Evolutionary conservation across 2,888 invertebrate species (phyloP).

Genomic region (Bruchidius siliquastri): DNA sequence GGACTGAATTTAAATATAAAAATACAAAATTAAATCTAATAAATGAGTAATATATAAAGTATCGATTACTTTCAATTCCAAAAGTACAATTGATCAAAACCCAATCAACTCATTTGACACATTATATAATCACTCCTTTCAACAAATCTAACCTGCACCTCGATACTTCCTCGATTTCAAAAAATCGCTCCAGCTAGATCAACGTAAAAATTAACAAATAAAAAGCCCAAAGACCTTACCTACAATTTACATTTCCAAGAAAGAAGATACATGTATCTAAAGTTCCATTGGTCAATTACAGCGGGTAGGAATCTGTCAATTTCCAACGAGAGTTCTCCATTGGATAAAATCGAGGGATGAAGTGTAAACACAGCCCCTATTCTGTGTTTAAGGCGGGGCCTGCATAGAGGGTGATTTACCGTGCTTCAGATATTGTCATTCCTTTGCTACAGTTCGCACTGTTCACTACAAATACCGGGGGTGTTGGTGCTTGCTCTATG

Average conservation of each 20-base stretch:
- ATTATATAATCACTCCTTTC: too few relatives aligned
- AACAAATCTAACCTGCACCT: not conserved
- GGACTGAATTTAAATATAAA: too few relatives aligned
- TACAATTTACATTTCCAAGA: constrained; percentile 29
- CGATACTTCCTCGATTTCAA: not conserved
- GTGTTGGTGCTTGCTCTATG: constrained; percentile 16
- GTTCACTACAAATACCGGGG: constrained; percentile 10
- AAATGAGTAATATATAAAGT: too few relatives aligned
- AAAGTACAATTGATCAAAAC: too few relatives aligned
- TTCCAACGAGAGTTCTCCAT: constrained; percentile 34
- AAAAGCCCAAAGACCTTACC: constrained; percentile 19
- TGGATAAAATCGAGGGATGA: constrained; percentile 41
- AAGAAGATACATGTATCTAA: constrained; percentile 23
- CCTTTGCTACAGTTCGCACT: constrained; percentile 26
- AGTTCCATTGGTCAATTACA: constrained; percentile 40
- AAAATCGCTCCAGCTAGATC: constrained; percentile 12
- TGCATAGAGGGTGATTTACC: constrained; percentile 35
- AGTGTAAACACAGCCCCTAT: constrained; percentile 42
- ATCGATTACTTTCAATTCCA: too few relatives aligned
- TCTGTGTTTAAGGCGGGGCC: constrained; percentile 39
- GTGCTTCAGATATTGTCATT: constrained; percentile 35
- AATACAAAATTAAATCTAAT: too few relatives aligned
- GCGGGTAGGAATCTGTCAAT: constrained; percentile 34
- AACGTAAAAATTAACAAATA: constrained; percentile 13
- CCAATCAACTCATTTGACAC: too few relatives aligned